Percentiles rank a stretch among this genome's conserved stretches.
phyloP scores from a whole-genome alignment of 1,140 invertebrate species.

The Goniozus legneri region DNA sequence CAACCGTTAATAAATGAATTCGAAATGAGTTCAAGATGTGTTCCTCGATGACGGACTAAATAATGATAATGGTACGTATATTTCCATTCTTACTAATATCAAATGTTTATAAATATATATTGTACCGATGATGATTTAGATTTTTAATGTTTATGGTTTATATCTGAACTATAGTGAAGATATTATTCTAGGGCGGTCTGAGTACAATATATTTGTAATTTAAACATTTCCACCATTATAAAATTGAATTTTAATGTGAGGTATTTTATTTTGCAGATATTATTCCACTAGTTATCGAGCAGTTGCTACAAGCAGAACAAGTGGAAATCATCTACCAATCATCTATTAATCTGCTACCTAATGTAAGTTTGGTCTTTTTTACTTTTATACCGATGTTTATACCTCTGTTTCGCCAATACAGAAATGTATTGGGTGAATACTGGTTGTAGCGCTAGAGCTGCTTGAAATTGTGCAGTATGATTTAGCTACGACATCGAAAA shows the following conservation, averaged over 20 bases:
- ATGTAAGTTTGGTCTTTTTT: too few relatives aligned
- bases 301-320: too few relatives aligned
- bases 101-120: neutral
- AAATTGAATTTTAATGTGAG: too few relatives aligned
- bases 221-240: neutral
- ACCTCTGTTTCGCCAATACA: too few relatives aligned
- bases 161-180: conserved; percentile 36
- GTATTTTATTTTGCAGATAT: too few relatives aligned
- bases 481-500: conserved; percentile 36
- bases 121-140: conserved; percentile 36
- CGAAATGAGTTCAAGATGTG: neutral
- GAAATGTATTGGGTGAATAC: conserved; percentile 23
- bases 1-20: neutral
- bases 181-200: conserved; percentile 41
- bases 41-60: neutral
- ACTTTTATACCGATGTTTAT: too few relatives aligned
- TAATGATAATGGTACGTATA: neutral
- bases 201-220: conserved; percentile 3
- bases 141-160: conserved; percentile 38
- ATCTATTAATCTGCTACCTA: too few relatives aligned
- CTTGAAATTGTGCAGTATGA: conserved; percentile 35
- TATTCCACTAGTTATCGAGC: too few relatives aligned
- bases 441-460: conserved; percentile 47
- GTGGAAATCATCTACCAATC: too few relatives aligned
- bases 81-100: neutral